A percentile compares a stretch with the other conserved stretches of the same genome.
phyloP scores from a whole-genome alignment of 2,888 invertebrate genomes.

The Zygothrica quintamaculata region DNA sequence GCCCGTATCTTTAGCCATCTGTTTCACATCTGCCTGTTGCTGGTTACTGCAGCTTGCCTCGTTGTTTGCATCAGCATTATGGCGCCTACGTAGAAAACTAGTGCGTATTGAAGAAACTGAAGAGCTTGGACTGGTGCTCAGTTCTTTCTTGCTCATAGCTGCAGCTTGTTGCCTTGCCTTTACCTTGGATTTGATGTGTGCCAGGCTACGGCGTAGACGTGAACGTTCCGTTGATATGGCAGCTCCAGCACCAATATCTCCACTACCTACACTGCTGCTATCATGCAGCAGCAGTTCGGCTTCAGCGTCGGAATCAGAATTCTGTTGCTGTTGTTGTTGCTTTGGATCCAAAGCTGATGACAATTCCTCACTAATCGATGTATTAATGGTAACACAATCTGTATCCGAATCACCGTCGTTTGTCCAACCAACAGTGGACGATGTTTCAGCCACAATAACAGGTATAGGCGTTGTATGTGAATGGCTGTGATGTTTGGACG shows the following conservation, averaged over 20 bases:
- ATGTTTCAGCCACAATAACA: slow-evolving; percentile 64
- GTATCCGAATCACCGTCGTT: slow-evolving; percentile 82
- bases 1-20: neutral
- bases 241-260: slow-evolving; percentile 36
- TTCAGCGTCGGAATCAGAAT: slow-evolving; percentile 82
- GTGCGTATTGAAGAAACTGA: slow-evolving; percentile 56
- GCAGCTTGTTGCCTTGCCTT: slow-evolving; percentile 74
- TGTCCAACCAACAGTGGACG: slow-evolving; percentile 50
- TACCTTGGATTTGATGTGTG: slow-evolving; percentile 82
- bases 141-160: slow-evolving; percentile 66
- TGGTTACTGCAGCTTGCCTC: slow-evolving; percentile 46
- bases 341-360: slow-evolving; percentile 61
- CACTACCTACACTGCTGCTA: slow-evolving; percentile 55
- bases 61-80: slow-evolving; percentile 48
- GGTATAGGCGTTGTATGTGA: slow-evolving; percentile 53
- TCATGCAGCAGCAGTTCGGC: slow-evolving; percentile 76
- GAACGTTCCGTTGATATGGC: slow-evolving; percentile 70
- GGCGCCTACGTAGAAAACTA: slow-evolving; percentile 74
- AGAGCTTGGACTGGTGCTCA: slow-evolving; percentile 46
- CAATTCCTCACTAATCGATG: slow-evolving; percentile 80
- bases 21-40: slow-evolving; percentile 17
- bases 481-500: slow-evolving; percentile 79
- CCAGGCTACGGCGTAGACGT: slow-evolving; percentile 79
- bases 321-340: slow-evolving; percentile 43
- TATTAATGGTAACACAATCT: slow-evolving; percentile 78